phyloP scores from a whole-genome alignment of 53 echinoderm and acorn worm genomes.

The Paelopatides confundens region DNA sequence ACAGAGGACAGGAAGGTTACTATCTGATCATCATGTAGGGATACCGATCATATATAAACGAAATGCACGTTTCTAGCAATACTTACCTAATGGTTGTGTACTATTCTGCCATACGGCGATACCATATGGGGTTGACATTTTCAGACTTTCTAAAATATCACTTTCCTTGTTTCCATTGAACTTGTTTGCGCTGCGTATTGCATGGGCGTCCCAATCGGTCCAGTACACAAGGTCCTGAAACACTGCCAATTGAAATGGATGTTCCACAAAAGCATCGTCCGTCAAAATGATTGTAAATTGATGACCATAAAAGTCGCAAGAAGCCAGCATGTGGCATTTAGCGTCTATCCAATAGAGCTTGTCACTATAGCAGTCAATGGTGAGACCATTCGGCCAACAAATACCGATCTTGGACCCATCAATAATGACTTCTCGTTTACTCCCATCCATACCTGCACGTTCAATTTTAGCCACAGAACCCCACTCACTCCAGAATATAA shows the following conservation, averaged over 20 bases:
- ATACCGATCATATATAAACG: too few relatives aligned
- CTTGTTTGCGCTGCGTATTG: constrained; percentile 82
- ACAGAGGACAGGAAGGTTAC: too few relatives aligned
- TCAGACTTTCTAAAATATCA: constrained; percentile 48
- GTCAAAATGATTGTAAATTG: constrained; percentile 56
- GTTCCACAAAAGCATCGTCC: constrained; percentile 62
- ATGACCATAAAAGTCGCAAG: constrained; percentile 78
- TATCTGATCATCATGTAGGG: too few relatives aligned
- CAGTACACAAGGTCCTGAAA: constrained; percentile 95
- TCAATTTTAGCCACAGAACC: constrained; percentile 78
- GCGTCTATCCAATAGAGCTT: constrained; percentile 92
- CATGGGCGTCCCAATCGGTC: constrained; percentile 86
- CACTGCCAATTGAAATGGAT: constrained; percentile 90
- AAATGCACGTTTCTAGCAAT: too few relatives aligned
- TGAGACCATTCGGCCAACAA: constrained; percentile 91
- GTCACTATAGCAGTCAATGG: constrained; percentile 82
- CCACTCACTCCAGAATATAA: constrained; percentile 98
- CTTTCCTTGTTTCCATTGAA: constrained; percentile 75
- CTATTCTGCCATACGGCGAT: constrained; percentile 61
- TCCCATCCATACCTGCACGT: constrained; percentile 92
- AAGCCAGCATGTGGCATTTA: constrained; percentile 78
- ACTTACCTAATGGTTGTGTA: constrained; percentile 49
- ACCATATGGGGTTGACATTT: constrained; percentile 61
- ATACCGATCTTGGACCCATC: constrained; percentile 36
- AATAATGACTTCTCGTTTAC: constrained; percentile 58